These are phyloP conservation scores for Andrena haemorrhoa DNA, from an alignment of 2,888 invertebrate genomes.

Conservation along the genomic window DNA sequence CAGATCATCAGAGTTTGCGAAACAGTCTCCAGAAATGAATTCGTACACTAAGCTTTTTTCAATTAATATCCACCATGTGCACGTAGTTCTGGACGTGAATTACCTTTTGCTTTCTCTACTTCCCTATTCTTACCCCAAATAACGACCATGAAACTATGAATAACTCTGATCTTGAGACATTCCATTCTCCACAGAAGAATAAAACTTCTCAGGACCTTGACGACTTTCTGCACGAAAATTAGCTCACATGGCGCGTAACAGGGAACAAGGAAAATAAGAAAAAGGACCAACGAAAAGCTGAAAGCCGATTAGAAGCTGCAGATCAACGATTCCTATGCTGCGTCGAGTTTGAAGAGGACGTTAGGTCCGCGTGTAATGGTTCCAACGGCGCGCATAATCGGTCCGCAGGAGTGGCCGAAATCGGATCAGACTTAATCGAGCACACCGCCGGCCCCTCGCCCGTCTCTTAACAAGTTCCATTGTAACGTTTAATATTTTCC, in stretches of 20 bases:
- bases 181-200: too few relatives aligned
- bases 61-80: too few relatives aligned
- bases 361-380: conserved; percentile 62
- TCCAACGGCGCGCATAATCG: conserved; percentile 64
- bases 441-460: conserved; percentile 40
- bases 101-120: too few relatives aligned
- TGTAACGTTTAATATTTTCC: conserved; percentile 70
- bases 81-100: too few relatives aligned
- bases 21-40: too few relatives aligned
- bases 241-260: neutral
- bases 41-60: too few relatives aligned
- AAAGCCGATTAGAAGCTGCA: conserved; percentile 46
- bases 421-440: conserved; percentile 68
- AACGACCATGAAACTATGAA: too few relatives aligned
- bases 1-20: too few relatives aligned
- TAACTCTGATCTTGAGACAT: too few relatives aligned
- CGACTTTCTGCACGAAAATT: neutral
- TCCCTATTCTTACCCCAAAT: too few relatives aligned
- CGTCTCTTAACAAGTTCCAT: conserved; percentile 67
- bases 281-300: neutral
- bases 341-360: conserved; percentile 54
- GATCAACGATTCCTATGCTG: conserved; percentile 52
- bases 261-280: neutral
- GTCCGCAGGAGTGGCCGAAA: conserved; percentile 58
- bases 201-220: too few relatives aligned